Conservation (phyloP, 1,140 invertebrate species). For the Zaprionus nigranus region DNA sequence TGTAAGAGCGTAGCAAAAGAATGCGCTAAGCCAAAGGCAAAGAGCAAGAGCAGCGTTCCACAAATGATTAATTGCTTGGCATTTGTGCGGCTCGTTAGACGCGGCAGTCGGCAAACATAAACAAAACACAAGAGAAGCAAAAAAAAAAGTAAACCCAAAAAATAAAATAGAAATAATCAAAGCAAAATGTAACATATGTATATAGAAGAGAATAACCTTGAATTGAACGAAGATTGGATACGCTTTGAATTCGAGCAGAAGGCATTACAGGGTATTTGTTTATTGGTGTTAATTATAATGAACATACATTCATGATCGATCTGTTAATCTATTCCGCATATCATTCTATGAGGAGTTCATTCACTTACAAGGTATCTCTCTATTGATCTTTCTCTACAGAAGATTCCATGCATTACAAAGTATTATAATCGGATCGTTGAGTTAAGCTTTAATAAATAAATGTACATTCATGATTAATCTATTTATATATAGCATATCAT, state of each 20-base stretch:
- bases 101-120: slow-evolving; percentile 34
- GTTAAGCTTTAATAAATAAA: no score
- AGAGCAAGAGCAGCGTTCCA: slow-evolving; percentile 13
- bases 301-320: no score
- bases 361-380: no score
- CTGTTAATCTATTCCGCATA: no score
- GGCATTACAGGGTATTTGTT: neutral
- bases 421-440: no score
- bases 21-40: slow-evolving; percentile 12
- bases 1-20: neutral
- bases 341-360: no score
- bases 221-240: neutral
- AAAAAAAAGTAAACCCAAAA: neutral
- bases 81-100: slow-evolving; percentile 59
- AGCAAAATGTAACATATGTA: slow-evolving; percentile 2
- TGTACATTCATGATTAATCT: no score
- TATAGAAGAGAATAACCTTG: neutral
- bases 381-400: no score
- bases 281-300: neutral
- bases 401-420: no score
- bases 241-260: neutral
- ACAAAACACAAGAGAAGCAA: slow-evolving; percentile 27
- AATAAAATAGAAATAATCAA: slow-evolving; percentile 5
- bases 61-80: slow-evolving; percentile 59
- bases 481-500: no score